Conservation (phyloP, 2,888 invertebrate genomes). For the Lobophora halterata region DNA sequence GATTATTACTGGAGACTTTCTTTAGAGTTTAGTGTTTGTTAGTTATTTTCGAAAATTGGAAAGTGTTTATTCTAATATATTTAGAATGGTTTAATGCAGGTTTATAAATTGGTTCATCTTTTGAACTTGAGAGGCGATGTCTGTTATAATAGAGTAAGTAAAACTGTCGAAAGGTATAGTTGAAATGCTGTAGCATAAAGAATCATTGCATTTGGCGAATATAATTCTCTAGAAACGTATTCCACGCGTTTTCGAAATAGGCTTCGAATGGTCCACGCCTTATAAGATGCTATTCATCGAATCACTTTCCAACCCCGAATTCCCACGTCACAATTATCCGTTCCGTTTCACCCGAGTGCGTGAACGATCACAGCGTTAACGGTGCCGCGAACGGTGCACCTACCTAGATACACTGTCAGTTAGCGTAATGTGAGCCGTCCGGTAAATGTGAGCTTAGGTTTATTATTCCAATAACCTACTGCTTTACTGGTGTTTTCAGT, state of each 20-base stretch:
- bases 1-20: constrained; percentile 7
- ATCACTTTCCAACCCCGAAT: constrained; percentile 34
- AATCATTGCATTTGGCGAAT: too few relatives aligned
- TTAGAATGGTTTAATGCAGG: too few relatives aligned
- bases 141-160: too few relatives aligned
- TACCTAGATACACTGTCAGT: constrained; percentile 34
- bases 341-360: constrained; percentile 40
- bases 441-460: too few relatives aligned
- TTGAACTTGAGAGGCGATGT: too few relatives aligned
- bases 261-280: constrained; percentile 2
- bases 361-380: constrained; percentile 37
- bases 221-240: not conserved
- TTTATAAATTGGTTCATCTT: too few relatives aligned
- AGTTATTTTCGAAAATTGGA: not conserved
- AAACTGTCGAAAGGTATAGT: too few relatives aligned
- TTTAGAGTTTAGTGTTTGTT: constrained; percentile 1
- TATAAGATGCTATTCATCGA: constrained; percentile 15
- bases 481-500: too few relatives aligned
- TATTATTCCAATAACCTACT: too few relatives aligned
- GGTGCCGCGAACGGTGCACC: constrained; percentile 40
- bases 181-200: too few relatives aligned
- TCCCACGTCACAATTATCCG: constrained; percentile 57
- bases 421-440: too few relatives aligned
- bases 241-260: constrained; percentile 8
- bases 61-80: too few relatives aligned